Evolutionary conservation across 2,888 invertebrate genomes (phyloP), one percentile per base, ranked within the genome.

Genomic region (Platynereis dumerilii): DNA sequence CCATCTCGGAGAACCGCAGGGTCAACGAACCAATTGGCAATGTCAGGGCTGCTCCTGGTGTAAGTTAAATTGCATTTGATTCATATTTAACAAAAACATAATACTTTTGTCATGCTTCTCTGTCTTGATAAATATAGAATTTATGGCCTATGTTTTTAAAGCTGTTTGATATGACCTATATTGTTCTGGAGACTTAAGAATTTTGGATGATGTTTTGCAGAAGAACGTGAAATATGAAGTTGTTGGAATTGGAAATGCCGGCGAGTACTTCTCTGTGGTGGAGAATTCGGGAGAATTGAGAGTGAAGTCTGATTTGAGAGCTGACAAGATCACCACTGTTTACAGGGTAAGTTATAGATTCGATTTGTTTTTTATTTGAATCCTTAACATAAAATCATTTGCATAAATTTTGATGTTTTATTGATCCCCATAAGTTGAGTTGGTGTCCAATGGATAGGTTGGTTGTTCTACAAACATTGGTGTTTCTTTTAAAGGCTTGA

Each of bases 171-270:
- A n/a, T n/a, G n/a, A n/a, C n/a, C n/a, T n/a, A n/a, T n/a, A 34
- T 34, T 34, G 12, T 34, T 12, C 5, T 34, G 34, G 34, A n/a
- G n/a, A n/a, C n/a, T n/a, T n/a, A n/a, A n/a, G n/a, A n/a, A n/a
- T n/a, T n/a, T n/a, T n/a, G n/a, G n/a, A n/a, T n/a, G n/a, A n/a
- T n/a, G n/a, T n/a, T 22, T 61, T 67, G 22, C 65, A 69, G 69
- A 58, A 27, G n/a, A 58, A 53, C 34, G 75, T 42, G 48, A 60
- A 2, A 73, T 78, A 74, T 58, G 66, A 17, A 61, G 69, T 80
- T 27, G 71, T 71, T 27, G 80, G 80, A 2, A 69, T 71, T 53
- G 76, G 78, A 67, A 76, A 77, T 59, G 76, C 69, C 3, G 63
- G 68, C 7, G 72, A 74, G 27, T 79, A 72, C 66, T 79, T 80